Evolutionary conservation across 2,888 invertebrate genomes (phyloP).

Genomic region (Clusia tigrina): DNA sequence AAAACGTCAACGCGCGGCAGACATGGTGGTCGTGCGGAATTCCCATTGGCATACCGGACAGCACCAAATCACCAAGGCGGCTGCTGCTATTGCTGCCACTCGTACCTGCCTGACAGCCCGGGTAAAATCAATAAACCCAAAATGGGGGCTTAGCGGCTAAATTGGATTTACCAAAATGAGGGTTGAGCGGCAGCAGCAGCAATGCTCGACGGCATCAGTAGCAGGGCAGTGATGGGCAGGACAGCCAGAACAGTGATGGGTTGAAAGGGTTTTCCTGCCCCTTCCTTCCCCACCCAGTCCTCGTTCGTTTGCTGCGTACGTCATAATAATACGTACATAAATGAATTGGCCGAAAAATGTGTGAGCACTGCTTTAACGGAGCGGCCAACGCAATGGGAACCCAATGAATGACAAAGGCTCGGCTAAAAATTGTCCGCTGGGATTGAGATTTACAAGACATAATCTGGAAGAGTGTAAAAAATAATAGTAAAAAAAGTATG

Average conservation of each 20-base stretch:
- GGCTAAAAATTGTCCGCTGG: constrained; percentile 38
- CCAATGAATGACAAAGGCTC: constrained; percentile 30
- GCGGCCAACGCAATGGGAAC: constrained; percentile 39
- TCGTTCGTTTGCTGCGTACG: neutral
- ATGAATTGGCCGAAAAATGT: constrained; percentile 38
- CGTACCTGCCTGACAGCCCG: constrained; percentile 28
- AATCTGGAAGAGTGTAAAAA: neutral
- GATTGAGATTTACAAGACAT: constrained; percentile 37
- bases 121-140: constrained; percentile 52
- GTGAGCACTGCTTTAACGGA: constrained; percentile 42
- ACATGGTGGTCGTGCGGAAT: constrained; percentile 17
- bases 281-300: too few relatives aligned
- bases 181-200: constrained; percentile 10
- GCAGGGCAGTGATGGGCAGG: too few relatives aligned
- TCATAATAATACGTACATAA: constrained; percentile 32
- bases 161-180: constrained; percentile 48
- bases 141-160: constrained; percentile 52
- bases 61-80: neutral
- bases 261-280: too few relatives aligned
- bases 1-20: neutral
- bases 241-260: too few relatives aligned
- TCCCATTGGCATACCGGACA: constrained; percentile 22
- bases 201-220: neutral
- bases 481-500: constrained; percentile 6
- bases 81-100: constrained; percentile 7